Evolutionary conservation across 2,888 invertebrate genomes (phyloP).

Genomic region (Urechis unicinctus): DNA sequence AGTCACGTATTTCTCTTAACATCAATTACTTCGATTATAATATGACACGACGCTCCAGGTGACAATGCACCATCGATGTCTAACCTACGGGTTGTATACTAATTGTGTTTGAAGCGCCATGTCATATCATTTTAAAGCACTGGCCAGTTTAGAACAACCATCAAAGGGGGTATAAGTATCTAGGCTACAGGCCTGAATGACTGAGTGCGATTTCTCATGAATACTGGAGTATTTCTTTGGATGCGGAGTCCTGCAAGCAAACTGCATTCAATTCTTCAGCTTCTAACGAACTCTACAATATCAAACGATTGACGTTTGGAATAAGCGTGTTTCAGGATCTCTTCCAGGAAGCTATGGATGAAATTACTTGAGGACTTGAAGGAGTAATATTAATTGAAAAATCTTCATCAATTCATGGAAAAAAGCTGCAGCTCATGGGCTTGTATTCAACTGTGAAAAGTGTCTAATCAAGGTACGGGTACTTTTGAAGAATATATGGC

Average conservation of each 20-base stretch:
- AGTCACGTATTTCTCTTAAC: no score
- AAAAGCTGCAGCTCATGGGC: not conserved
- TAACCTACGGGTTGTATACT: no score
- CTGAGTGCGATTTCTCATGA: no score
- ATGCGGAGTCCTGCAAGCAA: conserved; percentile 1
- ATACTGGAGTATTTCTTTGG: conserved; percentile 14
- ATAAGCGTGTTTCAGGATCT: conserved; percentile 4
- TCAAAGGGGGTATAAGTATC: no score
- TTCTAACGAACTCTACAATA: conserved; percentile 2
- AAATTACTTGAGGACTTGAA: not conserved
- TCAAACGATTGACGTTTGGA: conserved; percentile 5
- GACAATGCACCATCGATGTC: no score
- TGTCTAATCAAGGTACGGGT: conserved; percentile 1
- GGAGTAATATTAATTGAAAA: conserved; percentile 3
- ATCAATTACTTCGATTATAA: no score
- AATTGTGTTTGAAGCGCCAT: no score
- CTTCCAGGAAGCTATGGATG: conserved; percentile 6
- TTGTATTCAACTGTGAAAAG: conserved; percentile 1
- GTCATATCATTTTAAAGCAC: no score
- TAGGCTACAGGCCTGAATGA: no score
- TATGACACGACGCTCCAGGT: no score
- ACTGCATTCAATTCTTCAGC: conserved; percentile 10
- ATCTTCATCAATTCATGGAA: no score
- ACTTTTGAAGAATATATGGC: conserved; percentile 14
- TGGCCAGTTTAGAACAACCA: no score